Conservation (phyloP, 2,113 vertebrate genomes). For the Phrynosoma platyrhinos region DNA sequence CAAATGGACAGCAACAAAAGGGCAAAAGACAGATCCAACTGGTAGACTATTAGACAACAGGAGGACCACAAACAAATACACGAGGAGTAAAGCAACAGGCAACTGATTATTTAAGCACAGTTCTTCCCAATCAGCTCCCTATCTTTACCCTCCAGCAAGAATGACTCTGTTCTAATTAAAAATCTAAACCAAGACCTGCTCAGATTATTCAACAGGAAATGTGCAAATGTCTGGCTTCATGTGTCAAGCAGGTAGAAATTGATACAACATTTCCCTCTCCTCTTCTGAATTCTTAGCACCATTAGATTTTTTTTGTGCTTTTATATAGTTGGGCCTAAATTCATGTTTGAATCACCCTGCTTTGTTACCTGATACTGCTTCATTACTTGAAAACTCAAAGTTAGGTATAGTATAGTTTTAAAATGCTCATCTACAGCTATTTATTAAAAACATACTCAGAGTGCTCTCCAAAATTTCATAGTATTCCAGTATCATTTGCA, state of each 20-base stretch:
- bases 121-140: slow-evolving; percentile 36
- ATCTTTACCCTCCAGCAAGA: slow-evolving; percentile 44
- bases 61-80: background rate
- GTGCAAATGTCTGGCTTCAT: slow-evolving; percentile 37
- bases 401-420: background rate
- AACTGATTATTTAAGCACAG: slow-evolving; percentile 22
- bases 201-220: slow-evolving; percentile 51
- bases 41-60: too few species aligned
- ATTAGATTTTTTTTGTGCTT: background rate
- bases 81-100: background rate
- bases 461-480: background rate
- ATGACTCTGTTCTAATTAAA: slow-evolving; percentile 43
- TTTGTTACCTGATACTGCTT: background rate
- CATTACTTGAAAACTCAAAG: background rate
- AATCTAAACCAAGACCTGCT: slow-evolving; percentile 35
- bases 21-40: too few species aligned
- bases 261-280: too few species aligned
- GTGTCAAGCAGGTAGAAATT: background rate
- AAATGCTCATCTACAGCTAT: background rate
- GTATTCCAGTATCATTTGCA: background rate
- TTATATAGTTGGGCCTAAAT: too few species aligned
- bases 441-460: background rate
- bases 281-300: slow-evolving; percentile 2
- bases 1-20: too few species aligned
- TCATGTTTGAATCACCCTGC: accelerated